Conservation (phyloP, 2,113 vertebrate species). For the Chaenogobius annularis region DNA sequence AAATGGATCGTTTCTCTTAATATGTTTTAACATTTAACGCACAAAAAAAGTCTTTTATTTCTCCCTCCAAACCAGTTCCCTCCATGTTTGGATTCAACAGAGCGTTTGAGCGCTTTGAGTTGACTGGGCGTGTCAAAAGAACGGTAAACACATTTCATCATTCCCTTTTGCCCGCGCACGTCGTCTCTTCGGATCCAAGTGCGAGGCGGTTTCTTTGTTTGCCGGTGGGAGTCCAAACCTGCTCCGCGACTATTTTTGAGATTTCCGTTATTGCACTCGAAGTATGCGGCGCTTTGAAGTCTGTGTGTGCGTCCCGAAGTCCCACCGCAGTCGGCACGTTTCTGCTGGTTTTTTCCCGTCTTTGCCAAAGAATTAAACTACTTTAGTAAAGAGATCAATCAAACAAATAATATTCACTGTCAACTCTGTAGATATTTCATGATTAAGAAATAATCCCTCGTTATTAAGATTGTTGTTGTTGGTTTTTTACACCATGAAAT, state of each 20-base stretch:
- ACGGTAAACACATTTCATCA: background rate
- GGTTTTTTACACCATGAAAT: too few relatives aligned
- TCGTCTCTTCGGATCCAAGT: constrained; percentile 25
- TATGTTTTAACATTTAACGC: too few relatives aligned
- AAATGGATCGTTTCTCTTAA: too few relatives aligned
- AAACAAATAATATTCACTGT: too few relatives aligned
- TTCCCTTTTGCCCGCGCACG: constrained; percentile 10
- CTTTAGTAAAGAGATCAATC: background rate
- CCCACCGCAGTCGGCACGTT: background rate
- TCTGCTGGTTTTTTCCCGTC: background rate
- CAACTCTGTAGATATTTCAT: too few relatives aligned
- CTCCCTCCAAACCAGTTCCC: too few relatives aligned
- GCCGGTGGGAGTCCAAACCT: constrained; percentile 23
- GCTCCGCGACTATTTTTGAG: constrained; percentile 15
- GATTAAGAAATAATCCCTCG: too few relatives aligned
- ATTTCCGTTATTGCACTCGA: background rate
- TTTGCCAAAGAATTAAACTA: background rate
- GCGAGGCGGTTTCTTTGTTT: constrained; percentile 43
- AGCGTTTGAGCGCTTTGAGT: background rate
- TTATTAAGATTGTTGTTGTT: too few relatives aligned
- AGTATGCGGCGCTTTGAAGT: background rate
- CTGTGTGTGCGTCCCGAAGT: background rate
- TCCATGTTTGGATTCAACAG: background rate
- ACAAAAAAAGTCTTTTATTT: too few relatives aligned
- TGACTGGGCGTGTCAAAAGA: background rate